Evolutionary conservation across 2,797 vertebrate genomes (phyloP).

Genomic region (Leptoclinus maculatus): DNA sequence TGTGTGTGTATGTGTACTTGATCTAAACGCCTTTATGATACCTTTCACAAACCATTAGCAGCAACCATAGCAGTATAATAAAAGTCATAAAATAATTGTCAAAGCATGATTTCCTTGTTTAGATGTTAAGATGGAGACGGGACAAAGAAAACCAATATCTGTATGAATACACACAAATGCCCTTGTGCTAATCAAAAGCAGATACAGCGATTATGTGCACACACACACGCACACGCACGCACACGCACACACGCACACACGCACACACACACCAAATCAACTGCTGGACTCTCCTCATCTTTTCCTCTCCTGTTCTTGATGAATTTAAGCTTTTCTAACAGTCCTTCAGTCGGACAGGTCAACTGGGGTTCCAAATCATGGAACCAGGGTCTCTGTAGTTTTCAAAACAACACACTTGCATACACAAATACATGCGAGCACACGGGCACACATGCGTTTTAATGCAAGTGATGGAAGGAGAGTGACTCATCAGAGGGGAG

Average conservation of each 20-base stretch:
- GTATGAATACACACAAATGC: slow-evolving; percentile 8
- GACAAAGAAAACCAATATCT: slow-evolving; percentile 18
- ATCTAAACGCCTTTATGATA: neutral
- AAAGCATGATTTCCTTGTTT: neutral
- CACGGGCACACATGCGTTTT: slow-evolving; percentile 11
- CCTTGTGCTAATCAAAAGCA: slow-evolving; percentile 26
- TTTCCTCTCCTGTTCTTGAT: slow-evolving; percentile 33
- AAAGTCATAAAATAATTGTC: neutral
- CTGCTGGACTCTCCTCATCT: slow-evolving; percentile 11
- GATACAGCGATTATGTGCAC: neutral
- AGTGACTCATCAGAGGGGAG: slow-evolving; percentile 23
- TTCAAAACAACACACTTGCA: slow-evolving; percentile 9
- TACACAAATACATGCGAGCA: neutral
- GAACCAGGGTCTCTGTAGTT: slow-evolving; percentile 1
- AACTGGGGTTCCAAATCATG: slow-evolving; percentile 19
- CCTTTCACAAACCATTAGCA: slow-evolving; percentile 9
- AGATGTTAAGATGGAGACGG: neutral
- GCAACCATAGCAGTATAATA: neutral
- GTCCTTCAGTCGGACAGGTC: slow-evolving; percentile 26
- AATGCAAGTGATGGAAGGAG: slow-evolving; percentile 10
- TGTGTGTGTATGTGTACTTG: neutral
- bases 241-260: neutral
- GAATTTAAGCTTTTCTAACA: slow-evolving; percentile 34
- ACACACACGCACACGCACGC: neutral
- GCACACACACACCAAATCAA: slow-evolving; percentile 6